Evolutionary conservation across 2,888 invertebrate genomes (phyloP), one percentile per base, ranked within the genome.

Genomic region (Marasmarcha lunaedactyla): DNA sequence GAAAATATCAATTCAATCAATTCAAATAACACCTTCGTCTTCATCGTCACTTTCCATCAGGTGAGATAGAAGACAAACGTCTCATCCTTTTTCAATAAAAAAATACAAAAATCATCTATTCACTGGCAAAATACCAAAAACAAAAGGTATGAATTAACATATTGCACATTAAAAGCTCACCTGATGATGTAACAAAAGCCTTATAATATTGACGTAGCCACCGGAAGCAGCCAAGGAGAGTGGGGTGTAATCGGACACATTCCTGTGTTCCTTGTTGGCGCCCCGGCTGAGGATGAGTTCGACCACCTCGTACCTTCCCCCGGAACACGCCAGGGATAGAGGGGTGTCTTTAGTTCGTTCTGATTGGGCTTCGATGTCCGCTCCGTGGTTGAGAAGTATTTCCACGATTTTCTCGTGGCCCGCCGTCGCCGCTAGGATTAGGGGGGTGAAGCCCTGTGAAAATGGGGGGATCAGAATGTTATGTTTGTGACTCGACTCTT

Each of bases 301-400:
- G 1, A 98, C 98, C 27, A 97, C 44, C 5, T 36, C 30, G 30
- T 30, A 30, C 51, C 97, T 88, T 10, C 98, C 98, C 39, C 98
- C 97, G 43, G 97, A 97, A 81, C 98, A 98, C 1, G 98, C 98
- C 42, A 99, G 85, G 41, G 98, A 98, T 14, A 99, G 84, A 1
- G 99, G 97, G 11, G 98, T 98, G 77, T 98, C 99, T 85, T 99
- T 99, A 49, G 98, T 99, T 58, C 98, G 88, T 74, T 99, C 99
- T 0, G 97, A 97, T 83, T 98, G 98, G 26, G 98, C 98, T 71
- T 99, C 99, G 54, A 99, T 92, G 65, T 98, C 96, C n/a, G 98
- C 98, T 48, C 92, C 93, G 72, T 94, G 90, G 71, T 95, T 95
- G 41, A 99, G 81, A 4, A 99, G 87, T 54, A 95, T 92, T 58